Evolutionary conservation across 2,797 vertebrate species (phyloP), one percentile per base, ranked within the genome.

Genomic region (Bradypus variegatus): DNA sequence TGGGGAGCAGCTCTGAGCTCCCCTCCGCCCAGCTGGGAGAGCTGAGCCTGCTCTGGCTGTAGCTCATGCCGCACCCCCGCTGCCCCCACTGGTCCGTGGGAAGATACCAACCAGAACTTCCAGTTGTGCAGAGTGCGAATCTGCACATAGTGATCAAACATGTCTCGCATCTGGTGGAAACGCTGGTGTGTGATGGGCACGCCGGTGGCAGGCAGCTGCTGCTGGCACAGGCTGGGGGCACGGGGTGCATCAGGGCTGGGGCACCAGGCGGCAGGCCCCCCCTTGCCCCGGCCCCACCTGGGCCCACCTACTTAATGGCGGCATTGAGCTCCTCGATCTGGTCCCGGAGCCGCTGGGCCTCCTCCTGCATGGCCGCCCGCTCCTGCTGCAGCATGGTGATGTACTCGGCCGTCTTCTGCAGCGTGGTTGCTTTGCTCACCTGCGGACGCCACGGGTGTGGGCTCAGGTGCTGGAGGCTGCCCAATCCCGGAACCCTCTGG

Each of bases 61-160:
- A 27, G 67, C 2, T 14, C 8, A 36, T 62, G 53, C 25, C 25
- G 0, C 8, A 2, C 50, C 0, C 0, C 73, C 50, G 96, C n/a
- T 29, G n/a, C 48, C 33, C 21, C 75, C 33, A 6, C 10, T 1
- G 15, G 18, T 19, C 36, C 12, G 2, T 58, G 76, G 2, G 29
- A 98, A 98, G 99, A 99, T 99, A 99, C 99, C 0, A 99, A 98
- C 99, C 99, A 99, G 97, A 99, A 99, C 97, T 99, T 99, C 99
- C 99, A 99, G 97, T 99, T 99, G 92, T 98, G 98, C 96, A 99
- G 96, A 0, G 99, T 99, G 95, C 99, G 98, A 4, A 97, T 97
- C 50, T 97, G 97, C 80, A 99, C 98, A 0, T 99, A 99, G 93
- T 98, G 98, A 0, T 98, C 97, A 48, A 99, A 99, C 98, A 98